Percentiles rank a stretch among this genome's conserved stretches.
Evolutionary conservation across 2,888 invertebrate genomes (phyloP).

Genomic region (Cheilosia vernalis): DNA sequence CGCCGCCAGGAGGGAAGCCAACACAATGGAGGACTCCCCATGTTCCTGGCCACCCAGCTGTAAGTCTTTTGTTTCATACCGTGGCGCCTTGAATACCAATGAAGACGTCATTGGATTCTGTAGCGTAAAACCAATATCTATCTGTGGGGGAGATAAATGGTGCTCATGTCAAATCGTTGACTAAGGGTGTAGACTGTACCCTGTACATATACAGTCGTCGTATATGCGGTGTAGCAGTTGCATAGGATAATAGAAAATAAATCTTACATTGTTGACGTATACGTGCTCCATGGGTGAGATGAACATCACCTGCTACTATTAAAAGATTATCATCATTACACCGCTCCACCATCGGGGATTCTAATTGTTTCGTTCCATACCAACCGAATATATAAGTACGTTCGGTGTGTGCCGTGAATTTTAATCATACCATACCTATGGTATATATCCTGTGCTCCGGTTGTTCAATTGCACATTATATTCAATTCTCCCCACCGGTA

Average conservation of each 20-base stretch:
- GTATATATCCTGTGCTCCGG: slow-evolving; percentile 41
- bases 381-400: slow-evolving; percentile 2
- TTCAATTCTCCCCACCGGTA: slow-evolving; percentile 18
- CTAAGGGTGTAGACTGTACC: too few species aligned
- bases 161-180: slow-evolving; percentile 59
- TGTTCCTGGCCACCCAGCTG: slow-evolving; percentile 53
- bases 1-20: not conserved
- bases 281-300: slow-evolving; percentile 63
- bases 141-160: slow-evolving; percentile 60
- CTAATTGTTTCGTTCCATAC: slow-evolving; percentile 70
- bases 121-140: slow-evolving; percentile 60
- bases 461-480: slow-evolving; percentile 43
- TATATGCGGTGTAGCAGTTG: slow-evolving; percentile 51
- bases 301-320: slow-evolving; percentile 74
- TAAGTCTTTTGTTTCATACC: slow-evolving; percentile 68
- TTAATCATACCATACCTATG: slow-evolving; percentile 42
- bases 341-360: slow-evolving; percentile 40
- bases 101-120: slow-evolving; percentile 41
- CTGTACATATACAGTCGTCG: slow-evolving; percentile 9
- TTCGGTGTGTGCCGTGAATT: slow-evolving; percentile 56
- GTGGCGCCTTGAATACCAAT: slow-evolving; percentile 71
- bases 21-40: slow-evolving; percentile 11
- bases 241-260: slow-evolving; percentile 72
- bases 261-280: slow-evolving; percentile 74
- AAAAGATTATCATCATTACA: slow-evolving; percentile 72